phyloP scores from a whole-genome alignment of 2,888 invertebrate genomes.

The Pimpla rufipes region DNA sequence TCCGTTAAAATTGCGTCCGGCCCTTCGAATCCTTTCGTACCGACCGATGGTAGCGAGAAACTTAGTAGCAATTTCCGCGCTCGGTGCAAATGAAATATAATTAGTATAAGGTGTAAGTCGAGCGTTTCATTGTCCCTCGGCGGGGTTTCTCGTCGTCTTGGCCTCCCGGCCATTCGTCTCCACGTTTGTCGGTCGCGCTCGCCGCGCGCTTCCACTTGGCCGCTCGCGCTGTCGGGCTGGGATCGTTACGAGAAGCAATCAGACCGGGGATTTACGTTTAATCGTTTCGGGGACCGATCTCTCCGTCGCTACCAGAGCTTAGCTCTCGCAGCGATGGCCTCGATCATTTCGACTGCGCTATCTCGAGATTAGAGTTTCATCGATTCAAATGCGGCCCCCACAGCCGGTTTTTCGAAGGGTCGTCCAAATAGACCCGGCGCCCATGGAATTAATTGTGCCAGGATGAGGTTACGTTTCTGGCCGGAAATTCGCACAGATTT shows the following conservation, averaged over 20 bases:
- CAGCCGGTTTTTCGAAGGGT: constrained; percentile 59
- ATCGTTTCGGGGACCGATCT: constrained; percentile 71
- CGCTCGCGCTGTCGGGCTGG: constrained; percentile 48
- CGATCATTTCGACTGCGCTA: constrained; percentile 33
- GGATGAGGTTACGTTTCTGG: not conserved
- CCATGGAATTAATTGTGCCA: not conserved
- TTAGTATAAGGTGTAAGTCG: constrained; percentile 43
- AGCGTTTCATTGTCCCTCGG: constrained; percentile 44
- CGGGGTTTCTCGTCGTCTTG: constrained; percentile 17
- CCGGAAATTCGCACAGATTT: not conserved
- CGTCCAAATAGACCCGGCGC: constrained; percentile 27
- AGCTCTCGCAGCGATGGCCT: constrained; percentile 55
- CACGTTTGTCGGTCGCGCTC: constrained; percentile 47
- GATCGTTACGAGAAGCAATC: constrained; percentile 74
- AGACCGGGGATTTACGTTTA: constrained; percentile 77
- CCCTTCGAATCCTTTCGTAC: constrained; percentile 8
- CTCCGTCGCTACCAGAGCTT: constrained; percentile 64
- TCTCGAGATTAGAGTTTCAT: constrained; percentile 59
- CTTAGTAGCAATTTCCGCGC: constrained; percentile 36
- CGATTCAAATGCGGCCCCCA: constrained; percentile 49
- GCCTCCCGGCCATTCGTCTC: constrained; percentile 37
- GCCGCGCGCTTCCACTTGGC: constrained; percentile 40
- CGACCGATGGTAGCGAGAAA: constrained; percentile 11
- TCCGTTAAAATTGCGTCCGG: not conserved
- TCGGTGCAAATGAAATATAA: constrained; percentile 33